These are phyloP conservation scores for Halictus ligatus DNA, from an alignment of 2,888 invertebrate genomes.

Conservation along the genomic window DNA sequence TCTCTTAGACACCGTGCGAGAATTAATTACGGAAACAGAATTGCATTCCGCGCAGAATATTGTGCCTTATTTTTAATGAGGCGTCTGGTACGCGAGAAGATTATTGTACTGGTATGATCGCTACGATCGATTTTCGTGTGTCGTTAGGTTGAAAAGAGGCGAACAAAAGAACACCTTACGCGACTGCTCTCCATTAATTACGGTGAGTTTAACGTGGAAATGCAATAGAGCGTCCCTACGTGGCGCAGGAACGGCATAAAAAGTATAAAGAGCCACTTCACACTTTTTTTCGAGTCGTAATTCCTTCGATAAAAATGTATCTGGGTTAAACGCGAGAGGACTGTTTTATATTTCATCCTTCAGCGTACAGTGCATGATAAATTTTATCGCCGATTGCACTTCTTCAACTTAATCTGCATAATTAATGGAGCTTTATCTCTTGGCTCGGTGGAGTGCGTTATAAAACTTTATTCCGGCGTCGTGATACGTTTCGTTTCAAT, in stretches of 20 bases:
- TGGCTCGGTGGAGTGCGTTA: neutral
- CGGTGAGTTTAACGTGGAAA: conserved; percentile 44
- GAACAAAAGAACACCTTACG: conserved; percentile 10
- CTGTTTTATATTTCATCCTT: conserved; percentile 48
- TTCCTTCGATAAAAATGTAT: conserved; percentile 55
- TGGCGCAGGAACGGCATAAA: conserved; percentile 33
- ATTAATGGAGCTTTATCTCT: conserved; percentile 48
- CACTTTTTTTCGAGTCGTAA: conserved; percentile 45
- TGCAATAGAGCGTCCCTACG: conserved; percentile 38
- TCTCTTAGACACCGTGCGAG: neutral
- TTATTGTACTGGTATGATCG: neutral
- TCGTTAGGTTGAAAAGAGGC: conserved; percentile 9
- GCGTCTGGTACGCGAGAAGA: neutral
- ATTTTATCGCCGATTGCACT: conserved; percentile 52
- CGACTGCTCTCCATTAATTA: conserved; percentile 41
- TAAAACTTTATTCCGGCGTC: conserved; percentile 1
- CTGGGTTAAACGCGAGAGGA: conserved; percentile 48
- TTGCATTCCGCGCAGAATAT: neutral
- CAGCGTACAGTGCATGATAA: conserved; percentile 32
- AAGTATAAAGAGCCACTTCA: conserved; percentile 43
- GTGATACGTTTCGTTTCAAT: conserved; percentile 17
- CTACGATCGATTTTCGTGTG: conserved; percentile 8
- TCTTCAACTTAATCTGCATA: conserved; percentile 46
- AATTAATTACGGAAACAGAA: neutral
- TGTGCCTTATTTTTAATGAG: neutral